Percentiles rank a stretch among this genome's conserved stretches.
Evolutionary conservation across 1,140 invertebrate genomes (phyloP).

Genomic region (Microvelia longipes): DNA sequence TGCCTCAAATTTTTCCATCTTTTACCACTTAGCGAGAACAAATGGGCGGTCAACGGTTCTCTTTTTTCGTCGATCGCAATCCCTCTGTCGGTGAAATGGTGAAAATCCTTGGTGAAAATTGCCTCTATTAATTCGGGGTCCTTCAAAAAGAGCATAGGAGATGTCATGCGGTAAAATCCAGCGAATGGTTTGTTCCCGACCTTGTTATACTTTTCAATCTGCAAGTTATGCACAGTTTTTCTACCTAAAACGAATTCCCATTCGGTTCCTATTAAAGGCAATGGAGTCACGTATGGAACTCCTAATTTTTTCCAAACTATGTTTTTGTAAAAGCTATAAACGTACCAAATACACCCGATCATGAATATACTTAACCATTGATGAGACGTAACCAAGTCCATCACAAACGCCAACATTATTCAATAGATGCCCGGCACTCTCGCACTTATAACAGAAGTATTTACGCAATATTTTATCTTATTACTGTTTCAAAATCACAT

Average conservation of each 20-base stretch:
- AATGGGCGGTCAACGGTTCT: constrained; percentile 35
- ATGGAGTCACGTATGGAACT: background rate
- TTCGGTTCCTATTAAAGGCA: background rate
- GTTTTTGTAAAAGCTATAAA: background rate
- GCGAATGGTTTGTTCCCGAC: constrained; percentile 25
- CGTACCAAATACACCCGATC: background rate
- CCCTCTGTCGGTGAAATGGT: constrained; percentile 35
- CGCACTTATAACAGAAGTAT: too few relatives aligned
- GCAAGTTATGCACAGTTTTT: background rate
- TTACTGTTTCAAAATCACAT: too few relatives aligned
- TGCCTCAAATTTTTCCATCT: constrained; percentile 41
- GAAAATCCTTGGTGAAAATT: constrained; percentile 40
- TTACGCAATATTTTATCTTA: too few relatives aligned
- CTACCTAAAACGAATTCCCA: background rate
- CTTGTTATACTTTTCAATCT: constrained; percentile 12
- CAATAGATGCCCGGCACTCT: too few relatives aligned
- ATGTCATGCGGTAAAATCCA: constrained; percentile 17
- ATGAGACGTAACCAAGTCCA: background rate
- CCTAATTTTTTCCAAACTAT: background rate
- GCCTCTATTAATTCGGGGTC: constrained; percentile 33
- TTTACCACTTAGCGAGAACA: constrained; percentile 35
- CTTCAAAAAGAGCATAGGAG: constrained; percentile 16
- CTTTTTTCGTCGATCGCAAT: constrained; percentile 31
- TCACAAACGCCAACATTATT: too few relatives aligned
- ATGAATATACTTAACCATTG: background rate